Evolutionary conservation across 2,113 vertebrate genomes (phyloP), one percentile per base, ranked within the genome.

Genomic region (Hippolais icterina): DNA sequence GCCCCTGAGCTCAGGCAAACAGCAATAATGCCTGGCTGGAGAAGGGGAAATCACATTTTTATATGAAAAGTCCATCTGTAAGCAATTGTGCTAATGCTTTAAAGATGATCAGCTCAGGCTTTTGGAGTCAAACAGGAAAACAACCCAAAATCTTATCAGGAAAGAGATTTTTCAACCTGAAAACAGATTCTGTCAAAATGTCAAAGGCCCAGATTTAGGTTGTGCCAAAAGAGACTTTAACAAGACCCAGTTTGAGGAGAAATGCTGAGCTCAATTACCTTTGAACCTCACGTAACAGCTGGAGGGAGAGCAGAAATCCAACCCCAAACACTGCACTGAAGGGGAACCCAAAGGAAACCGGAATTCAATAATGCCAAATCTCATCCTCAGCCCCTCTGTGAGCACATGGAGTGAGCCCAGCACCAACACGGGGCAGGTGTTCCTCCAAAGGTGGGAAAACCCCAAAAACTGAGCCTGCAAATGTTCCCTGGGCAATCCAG

Each of bases 31-130:
- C 65, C 31, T 28, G 35, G 5, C 50, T 78, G 49, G 61, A 56
- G 39, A 74, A 70, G 54, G n/a, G 23, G 13, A 83, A 96, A 79
- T 53, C 16, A 41, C 23, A 11, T 52, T 57, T 87, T 83, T 47
- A 69, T 61, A 63, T 29, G 60, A 27, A 66, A 76, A 69, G 54
- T 54, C 75, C 86, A 87, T 93, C 88, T 94, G 94, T 15, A 90
- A 92, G 93, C 72, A 96, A 84, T 84, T 91, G 74, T 65, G 83
- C 59, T 94, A 80, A 95, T 83, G 88, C 61, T 91, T 93, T 93
- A 92, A 93, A 97, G 78, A 74, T 89, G 88, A 86, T 63, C 70
- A 49, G 28, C 80, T 41, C 39, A 37, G 75, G 74, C 59, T 88
- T 78, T 76, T 22, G 75, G 92, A 90, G 33, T 93, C 49, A 39